These are phyloP conservation scores for Alcis repandata DNA, from an alignment of 2,888 invertebrate species.

Conservation along the genomic window DNA sequence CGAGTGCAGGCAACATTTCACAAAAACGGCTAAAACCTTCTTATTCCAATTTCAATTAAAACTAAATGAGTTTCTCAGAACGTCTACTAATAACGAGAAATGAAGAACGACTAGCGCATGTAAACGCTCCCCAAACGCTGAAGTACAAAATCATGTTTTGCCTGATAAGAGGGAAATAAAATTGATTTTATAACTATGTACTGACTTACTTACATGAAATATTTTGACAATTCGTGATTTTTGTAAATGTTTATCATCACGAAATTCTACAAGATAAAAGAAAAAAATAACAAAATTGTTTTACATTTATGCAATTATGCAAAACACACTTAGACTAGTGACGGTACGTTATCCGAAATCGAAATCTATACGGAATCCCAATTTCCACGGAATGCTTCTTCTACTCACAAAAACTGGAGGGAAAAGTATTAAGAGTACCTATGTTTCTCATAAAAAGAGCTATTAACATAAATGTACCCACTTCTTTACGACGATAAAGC, in stretches of 20 bases:
- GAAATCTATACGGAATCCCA: constrained; percentile 18
- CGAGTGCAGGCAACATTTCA: neutral
- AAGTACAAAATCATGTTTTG: constrained; percentile 22
- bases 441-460: constrained; percentile 42
- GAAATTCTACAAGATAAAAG: neutral
- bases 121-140: constrained; percentile 11
- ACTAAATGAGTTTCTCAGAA: constrained; percentile 20
- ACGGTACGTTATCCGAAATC: constrained; percentile 19
- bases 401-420: constrained; percentile 19
- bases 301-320: neutral
- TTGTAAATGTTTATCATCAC: neutral
- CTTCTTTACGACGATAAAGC: constrained; percentile 47
- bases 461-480: constrained; percentile 47
- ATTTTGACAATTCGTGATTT: constrained; percentile 3
- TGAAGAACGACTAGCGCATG: constrained; percentile 14
- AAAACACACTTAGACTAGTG: constrained; percentile 12
- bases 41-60: constrained; percentile 23
- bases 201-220: neutral
- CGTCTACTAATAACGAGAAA: constrained; percentile 20
- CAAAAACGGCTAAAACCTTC: constrained; percentile 2
- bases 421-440: constrained; percentile 22
- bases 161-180: constrained; percentile 15
- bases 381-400: constrained; percentile 12
- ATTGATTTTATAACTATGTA: constrained; percentile 15
- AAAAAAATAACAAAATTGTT: neutral